phyloP scores from a whole-genome alignment of 1,140 invertebrate species.

The Cecropterus lyciades region DNA sequence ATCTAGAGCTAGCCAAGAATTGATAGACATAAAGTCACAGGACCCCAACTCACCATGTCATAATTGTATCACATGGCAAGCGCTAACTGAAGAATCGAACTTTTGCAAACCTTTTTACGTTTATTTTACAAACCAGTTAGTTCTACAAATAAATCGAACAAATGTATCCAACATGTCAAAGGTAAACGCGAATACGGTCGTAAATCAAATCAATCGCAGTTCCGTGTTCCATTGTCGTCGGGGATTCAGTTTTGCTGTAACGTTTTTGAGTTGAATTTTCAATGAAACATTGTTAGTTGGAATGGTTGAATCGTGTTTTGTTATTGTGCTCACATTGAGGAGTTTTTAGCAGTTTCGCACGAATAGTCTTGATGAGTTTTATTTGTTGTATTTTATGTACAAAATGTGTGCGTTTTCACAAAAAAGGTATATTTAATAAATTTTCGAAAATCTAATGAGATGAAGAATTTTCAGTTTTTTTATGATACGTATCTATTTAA shows the following conservation, averaged over 20 bases:
- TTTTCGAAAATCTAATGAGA: too few relatives aligned
- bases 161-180: slow-evolving; percentile 37
- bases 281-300: slow-evolving; percentile 23
- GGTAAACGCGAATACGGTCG: slow-evolving; percentile 33
- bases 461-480: too few relatives aligned
- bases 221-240: slow-evolving; percentile 27
- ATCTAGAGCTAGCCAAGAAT: too few relatives aligned
- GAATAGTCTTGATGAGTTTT: slow-evolving; percentile 14
- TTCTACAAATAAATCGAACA: slow-evolving; percentile 36
- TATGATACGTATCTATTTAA: too few relatives aligned
- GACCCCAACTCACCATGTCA: too few relatives aligned
- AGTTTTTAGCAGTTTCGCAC: slow-evolving; percentile 27
- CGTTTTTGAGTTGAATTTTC: slow-evolving; percentile 29
- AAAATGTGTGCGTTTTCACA: neutral
- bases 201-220: slow-evolving; percentile 34
- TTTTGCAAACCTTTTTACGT: neutral
- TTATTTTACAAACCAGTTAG: slow-evolving; percentile 17
- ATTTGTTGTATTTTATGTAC: slow-evolving; percentile 2
- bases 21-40: too few relatives aligned
- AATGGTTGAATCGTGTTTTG: slow-evolving; percentile 20
- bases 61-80: too few relatives aligned
- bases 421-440: too few relatives aligned
- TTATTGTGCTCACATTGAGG: slow-evolving; percentile 30
- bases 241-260: slow-evolving; percentile 19
- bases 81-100: neutral